Percentiles rank a stretch among this genome's conserved stretches.
phyloP scores from a whole-genome alignment of 2,888 invertebrate species.

The Lasioglossum vierecki region DNA sequence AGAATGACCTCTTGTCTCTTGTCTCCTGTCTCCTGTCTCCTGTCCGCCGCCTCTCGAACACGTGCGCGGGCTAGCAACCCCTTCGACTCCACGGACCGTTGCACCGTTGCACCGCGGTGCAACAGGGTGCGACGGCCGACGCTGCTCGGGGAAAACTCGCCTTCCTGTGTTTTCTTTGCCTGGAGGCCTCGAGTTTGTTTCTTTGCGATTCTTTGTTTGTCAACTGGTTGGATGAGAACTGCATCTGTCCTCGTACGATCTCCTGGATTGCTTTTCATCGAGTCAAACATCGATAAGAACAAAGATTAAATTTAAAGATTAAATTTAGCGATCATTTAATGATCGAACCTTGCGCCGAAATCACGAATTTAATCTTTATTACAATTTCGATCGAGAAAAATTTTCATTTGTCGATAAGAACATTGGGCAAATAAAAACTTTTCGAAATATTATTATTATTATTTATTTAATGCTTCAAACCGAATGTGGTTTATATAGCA shows the following conservation, averaged over 20 bases:
- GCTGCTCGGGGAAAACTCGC: neutral
- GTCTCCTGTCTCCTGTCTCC: neutral
- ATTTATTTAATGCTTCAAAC: no score
- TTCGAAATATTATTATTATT: no score
- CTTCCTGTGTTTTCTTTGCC: neutral
- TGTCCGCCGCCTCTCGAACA: conserved; percentile 36
- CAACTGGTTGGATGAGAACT: neutral
- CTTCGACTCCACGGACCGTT: conserved; percentile 38
- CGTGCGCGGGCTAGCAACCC: conserved; percentile 57
- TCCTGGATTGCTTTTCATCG: neutral
- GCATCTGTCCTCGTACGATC: neutral
- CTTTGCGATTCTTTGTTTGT: conserved; percentile 3
- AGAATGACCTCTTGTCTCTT: conserved; percentile 21
- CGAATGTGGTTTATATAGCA: no score
- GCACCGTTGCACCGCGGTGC: conserved; percentile 24
- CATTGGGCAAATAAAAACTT: no score
- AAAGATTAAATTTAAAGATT: no score
- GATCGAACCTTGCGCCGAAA: no score
- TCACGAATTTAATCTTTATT: no score
- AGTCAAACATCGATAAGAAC: neutral
- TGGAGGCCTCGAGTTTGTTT: no score
- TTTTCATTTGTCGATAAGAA: no score
- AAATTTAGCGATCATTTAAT: no score
- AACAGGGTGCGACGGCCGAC: conserved; percentile 30
- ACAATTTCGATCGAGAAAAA: no score